A percentile compares a stretch with the other conserved stretches of the same genome.
phyloP scores from a whole-genome alignment of 2,797 vertebrate genomes.

The Catostomus latipinnis region DNA sequence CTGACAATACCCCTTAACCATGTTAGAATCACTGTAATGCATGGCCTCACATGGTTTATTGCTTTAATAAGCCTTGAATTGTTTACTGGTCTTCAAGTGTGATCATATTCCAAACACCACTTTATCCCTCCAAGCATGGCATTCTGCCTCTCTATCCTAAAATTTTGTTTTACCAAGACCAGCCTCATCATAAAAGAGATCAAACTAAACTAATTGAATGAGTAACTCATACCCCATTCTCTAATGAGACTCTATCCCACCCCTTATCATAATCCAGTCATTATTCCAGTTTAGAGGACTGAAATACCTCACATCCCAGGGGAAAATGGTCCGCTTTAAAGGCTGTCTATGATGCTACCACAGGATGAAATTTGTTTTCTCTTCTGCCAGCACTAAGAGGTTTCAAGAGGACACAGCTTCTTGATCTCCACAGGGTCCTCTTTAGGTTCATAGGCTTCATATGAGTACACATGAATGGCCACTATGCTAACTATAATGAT shows the following conservation, averaged over 20 bases:
- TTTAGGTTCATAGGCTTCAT: slow-evolving; percentile 46
- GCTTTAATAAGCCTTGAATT: slow-evolving; percentile 30
- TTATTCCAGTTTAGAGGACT: slow-evolving; percentile 43
- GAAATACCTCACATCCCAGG: slow-evolving; percentile 50
- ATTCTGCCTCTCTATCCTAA: slow-evolving; percentile 15
- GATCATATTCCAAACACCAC: slow-evolving; percentile 14
- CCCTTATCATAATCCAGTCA: slow-evolving; percentile 31
- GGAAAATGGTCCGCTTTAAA: slow-evolving; percentile 49
- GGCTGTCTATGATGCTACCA: slow-evolving; percentile 51
- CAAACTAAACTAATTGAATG: slow-evolving; percentile 47
- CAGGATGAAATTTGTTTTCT: slow-evolving; percentile 51
- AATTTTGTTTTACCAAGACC: slow-evolving; percentile 18
- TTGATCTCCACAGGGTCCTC: slow-evolving; percentile 52
- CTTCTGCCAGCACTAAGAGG: slow-evolving; percentile 50
- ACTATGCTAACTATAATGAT: slow-evolving; percentile 41
- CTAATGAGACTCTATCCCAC: slow-evolving; percentile 35
- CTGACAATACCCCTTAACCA: slow-evolving; percentile 18
- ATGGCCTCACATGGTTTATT: slow-evolving; percentile 8
- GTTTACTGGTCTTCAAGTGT: slow-evolving; percentile 29
- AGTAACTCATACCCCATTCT: slow-evolving; percentile 36
- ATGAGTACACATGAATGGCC: slow-evolving; percentile 46
- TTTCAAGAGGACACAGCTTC: slow-evolving; percentile 47
- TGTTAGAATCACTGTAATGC: slow-evolving; percentile 19
- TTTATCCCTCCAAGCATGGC: slow-evolving; percentile 35
- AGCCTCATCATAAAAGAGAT: slow-evolving; percentile 37